Evolutionary conservation across 1,140 invertebrate genomes (phyloP).

Genomic region (Cydia strobilella): DNA sequence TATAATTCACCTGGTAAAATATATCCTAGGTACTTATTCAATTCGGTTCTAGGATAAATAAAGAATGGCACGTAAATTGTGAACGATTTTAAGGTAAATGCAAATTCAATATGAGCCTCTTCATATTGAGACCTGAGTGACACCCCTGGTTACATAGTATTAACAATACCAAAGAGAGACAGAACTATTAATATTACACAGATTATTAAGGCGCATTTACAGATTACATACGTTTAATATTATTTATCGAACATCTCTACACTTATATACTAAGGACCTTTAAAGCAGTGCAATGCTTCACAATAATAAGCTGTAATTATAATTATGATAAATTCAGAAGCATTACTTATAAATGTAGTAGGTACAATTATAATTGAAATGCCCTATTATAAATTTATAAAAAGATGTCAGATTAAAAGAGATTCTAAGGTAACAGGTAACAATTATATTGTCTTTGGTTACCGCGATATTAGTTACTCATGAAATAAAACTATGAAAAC

Average conservation of each 20-base stretch:
- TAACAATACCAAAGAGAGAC: conserved; percentile 34
- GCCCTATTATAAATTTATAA: not conserved
- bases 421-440: not conserved
- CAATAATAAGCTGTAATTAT: conserved; percentile 46
- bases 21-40: not conserved
- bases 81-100: conserved; percentile 20
- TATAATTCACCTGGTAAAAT: too few species aligned
- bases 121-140: conserved; percentile 3
- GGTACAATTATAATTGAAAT: conserved; percentile 30
- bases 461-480: too few species aligned
- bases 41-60: not conserved
- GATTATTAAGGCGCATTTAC: conserved; percentile 56
- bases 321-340: conserved; percentile 21
- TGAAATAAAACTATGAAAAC: too few species aligned
- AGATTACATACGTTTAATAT: conserved; percentile 36
- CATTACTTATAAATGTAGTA: not conserved
- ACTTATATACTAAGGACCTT: conserved; percentile 46
- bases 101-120: conserved; percentile 17
- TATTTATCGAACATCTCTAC: conserved; percentile 48
- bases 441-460: too few species aligned
- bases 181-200: conserved; percentile 47
- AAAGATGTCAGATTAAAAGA: not conserved
- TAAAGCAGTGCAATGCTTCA: conserved; percentile 49
- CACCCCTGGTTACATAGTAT: conserved; percentile 17
- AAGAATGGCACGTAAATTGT: conserved; percentile 9